Evolutionary conservation across 2,797 vertebrate genomes (phyloP).

Genomic region (Poeciliopsis turneri): DNA sequence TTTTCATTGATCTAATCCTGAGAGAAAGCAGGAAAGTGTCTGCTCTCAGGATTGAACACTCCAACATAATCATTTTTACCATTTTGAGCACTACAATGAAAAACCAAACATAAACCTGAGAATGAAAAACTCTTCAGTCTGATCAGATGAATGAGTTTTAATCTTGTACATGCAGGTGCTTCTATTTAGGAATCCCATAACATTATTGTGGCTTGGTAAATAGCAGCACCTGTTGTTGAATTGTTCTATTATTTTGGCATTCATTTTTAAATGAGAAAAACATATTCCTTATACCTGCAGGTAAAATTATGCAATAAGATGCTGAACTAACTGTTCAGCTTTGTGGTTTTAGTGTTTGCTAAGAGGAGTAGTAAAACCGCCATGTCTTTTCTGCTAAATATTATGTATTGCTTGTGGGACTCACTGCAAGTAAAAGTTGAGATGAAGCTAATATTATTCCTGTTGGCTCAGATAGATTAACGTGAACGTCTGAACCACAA

Average conservation of each 20-base stretch:
- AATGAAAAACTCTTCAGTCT: conserved; percentile 41
- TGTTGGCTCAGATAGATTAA: neutral
- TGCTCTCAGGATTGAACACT: conserved; percentile 28
- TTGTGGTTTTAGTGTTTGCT: neutral
- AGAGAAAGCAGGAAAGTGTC: conserved; percentile 38
- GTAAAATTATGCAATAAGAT: neutral
- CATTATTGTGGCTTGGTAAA: conserved; percentile 24
- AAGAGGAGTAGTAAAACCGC: neutral
- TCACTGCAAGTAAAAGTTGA: neutral
- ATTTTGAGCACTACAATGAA: conserved; percentile 27
- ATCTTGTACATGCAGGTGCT: conserved; percentile 36
- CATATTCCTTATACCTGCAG: neutral
- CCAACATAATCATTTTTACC: conserved; percentile 47
- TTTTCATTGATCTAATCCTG: conserved; percentile 64
- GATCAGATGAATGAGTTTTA: conserved; percentile 56
- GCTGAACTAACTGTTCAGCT: neutral
- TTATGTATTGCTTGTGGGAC: neutral
- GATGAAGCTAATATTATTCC: neutral
- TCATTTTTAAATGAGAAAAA: neutral
- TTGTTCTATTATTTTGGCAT: neutral
- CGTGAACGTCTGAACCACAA: neutral
- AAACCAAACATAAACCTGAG: conserved; percentile 20
- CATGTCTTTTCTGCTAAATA: neutral
- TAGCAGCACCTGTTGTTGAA: conserved; percentile 6
- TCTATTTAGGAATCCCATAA: conserved; percentile 27